These are phyloP conservation scores for Rhagoletis zephyria DNA, from an alignment of 1,140 invertebrate species.

Conservation along the genomic window DNA sequence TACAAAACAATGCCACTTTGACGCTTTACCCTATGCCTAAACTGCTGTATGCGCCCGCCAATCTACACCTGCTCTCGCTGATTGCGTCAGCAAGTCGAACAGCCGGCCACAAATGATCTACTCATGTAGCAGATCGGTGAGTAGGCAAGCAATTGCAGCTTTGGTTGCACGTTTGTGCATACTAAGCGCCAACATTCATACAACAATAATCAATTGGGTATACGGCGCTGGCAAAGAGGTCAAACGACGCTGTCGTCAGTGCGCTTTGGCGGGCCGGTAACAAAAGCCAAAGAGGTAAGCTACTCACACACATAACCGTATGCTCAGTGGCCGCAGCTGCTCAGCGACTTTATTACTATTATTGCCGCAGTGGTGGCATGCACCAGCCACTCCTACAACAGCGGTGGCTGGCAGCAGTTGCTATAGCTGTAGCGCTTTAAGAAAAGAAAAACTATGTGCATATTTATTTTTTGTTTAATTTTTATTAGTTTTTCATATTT, in stretches of 20 bases:
- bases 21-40: not conserved
- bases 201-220: conserved; percentile 44
- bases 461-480: not conserved
- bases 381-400: conserved; percentile 7
- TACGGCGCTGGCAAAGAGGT: not conserved
- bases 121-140: not conserved
- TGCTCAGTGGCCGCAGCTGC: not conserved
- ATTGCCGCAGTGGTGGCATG: not conserved
- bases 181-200: conserved; percentile 38
- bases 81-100: too few relatives aligned
- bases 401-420: not conserved
- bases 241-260: not conserved
- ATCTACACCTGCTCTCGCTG: conserved; percentile 19
- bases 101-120: not conserved
- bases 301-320: not conserved
- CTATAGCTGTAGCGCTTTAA: not conserved
- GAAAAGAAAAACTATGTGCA: not conserved
- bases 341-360: not conserved
- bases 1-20: conserved; percentile 23
- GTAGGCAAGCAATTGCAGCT: not conserved
- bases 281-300: not conserved
- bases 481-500: conserved; percentile 45
- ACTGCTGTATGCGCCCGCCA: not conserved
- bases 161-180: conserved; percentile 16
- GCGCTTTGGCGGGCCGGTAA: not conserved